phyloP scores from a whole-genome alignment of 2,888 invertebrate species.

The Allacma fusca region DNA sequence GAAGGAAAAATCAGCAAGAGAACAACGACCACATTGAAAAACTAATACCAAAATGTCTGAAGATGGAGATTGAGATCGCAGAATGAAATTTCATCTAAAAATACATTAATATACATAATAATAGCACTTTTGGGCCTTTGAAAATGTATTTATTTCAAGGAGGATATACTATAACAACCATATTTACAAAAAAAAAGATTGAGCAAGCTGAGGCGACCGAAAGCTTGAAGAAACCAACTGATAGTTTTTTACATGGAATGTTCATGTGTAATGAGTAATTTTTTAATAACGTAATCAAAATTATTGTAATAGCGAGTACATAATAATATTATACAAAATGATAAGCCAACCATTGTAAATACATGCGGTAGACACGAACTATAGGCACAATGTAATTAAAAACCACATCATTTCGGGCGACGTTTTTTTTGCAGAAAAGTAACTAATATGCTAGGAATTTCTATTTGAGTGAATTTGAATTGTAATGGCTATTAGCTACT shows the following conservation, averaged over 20 bases:
- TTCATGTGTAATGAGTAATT: conserved; percentile 32
- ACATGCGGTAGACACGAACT: conserved; percentile 17
- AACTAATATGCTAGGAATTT: conserved; percentile 1
- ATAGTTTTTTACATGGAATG: conserved; percentile 36
- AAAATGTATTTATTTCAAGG: background rate
- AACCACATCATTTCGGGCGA: conserved; percentile 21
- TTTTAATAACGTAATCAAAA: background rate
- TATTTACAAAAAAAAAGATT: background rate
- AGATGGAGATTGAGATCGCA: conserved; percentile 22
- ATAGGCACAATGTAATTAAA: conserved; percentile 24
- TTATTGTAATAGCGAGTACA: conserved; percentile 4
- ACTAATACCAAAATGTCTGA: conserved; percentile 16
- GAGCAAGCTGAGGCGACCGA: background rate
- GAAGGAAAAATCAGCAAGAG: conserved; percentile 20
- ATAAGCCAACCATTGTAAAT: conserved; percentile 14
- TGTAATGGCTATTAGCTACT: background rate
- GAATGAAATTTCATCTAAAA: conserved; percentile 13
- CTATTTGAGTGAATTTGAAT: background rate
- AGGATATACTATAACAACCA: background rate
- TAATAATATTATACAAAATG: background rate
- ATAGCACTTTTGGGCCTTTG: background rate
- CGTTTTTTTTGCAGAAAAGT: conserved; percentile 13
- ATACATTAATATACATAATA: conserved; percentile 2
- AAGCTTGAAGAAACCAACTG: background rate
- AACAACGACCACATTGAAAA: conserved; percentile 9